Evolutionary conservation across 2,797 vertebrate species (phyloP).

Genomic region (Hafferia zeledoni): DNA sequence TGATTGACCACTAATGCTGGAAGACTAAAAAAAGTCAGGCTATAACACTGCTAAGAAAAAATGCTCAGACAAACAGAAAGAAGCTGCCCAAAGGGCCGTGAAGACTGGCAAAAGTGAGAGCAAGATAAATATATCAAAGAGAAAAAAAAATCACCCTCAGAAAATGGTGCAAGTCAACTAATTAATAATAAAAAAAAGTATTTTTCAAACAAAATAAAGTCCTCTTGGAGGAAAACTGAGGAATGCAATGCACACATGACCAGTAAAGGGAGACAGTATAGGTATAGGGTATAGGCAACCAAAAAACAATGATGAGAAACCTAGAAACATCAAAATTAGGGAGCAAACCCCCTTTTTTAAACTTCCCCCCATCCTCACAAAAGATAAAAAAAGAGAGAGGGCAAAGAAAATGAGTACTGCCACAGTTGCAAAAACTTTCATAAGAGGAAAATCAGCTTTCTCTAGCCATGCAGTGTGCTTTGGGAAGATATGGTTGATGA

Average conservation of each 20-base stretch:
- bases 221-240: not conserved
- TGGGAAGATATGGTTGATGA: not conserved
- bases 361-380: not conserved
- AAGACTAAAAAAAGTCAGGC: not conserved
- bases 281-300: not conserved
- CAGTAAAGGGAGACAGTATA: not conserved
- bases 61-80: not conserved
- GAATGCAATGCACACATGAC: not conserved
- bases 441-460: not conserved
- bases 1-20: not conserved
- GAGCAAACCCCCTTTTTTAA: not conserved
- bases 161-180: not conserved
- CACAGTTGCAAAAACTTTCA: not conserved
- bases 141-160: not conserved
- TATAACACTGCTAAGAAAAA: not conserved
- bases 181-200: not conserved
- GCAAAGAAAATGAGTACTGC: not conserved
- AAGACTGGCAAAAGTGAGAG: not conserved
- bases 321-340: not conserved
- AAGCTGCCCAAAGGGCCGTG: not conserved
- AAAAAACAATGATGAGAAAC: not conserved
- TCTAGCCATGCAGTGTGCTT: not conserved
- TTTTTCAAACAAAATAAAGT: not conserved
- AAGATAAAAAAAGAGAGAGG: not conserved
- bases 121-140: not conserved